A percentile compares a stretch with the other conserved stretches of the same genome.
phyloP scores from a whole-genome alignment of 2,888 invertebrate genomes.

The Nemapogon koenigi region DNA sequence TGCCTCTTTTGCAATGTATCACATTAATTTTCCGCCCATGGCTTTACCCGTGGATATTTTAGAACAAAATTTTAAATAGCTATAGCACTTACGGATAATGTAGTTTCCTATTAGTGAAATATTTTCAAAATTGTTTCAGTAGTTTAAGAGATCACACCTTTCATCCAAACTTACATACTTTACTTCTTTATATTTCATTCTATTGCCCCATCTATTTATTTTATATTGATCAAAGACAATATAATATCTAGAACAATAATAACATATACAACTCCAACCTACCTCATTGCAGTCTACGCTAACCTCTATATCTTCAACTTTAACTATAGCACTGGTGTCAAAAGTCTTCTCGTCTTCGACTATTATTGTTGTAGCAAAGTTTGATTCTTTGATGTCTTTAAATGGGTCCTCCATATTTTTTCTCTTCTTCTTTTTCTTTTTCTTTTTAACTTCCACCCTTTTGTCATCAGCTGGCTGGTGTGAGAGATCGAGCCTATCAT shows the following conservation, averaged over 20 bases:
- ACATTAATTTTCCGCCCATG: too few relatives aligned
- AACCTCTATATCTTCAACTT: conserved; percentile 53
- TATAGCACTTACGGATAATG: not conserved
- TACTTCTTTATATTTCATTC: not conserved
- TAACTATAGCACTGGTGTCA: conserved; percentile 48
- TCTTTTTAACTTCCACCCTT: conserved; percentile 46
- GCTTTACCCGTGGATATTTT: too few relatives aligned
- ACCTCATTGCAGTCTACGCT: conserved; percentile 54
- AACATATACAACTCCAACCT: conserved; percentile 18
- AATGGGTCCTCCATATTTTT: conserved; percentile 44
- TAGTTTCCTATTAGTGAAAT: not conserved
- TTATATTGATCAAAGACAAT: too few relatives aligned
- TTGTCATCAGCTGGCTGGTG: too few relatives aligned
- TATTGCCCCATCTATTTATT: too few relatives aligned
- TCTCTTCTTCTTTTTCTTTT: conserved; percentile 45
- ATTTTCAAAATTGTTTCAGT: too few relatives aligned
- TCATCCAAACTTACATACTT: too few relatives aligned
- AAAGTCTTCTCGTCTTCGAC: conserved; percentile 18
- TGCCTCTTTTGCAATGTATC: too few relatives aligned
- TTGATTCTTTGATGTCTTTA: conserved; percentile 33
- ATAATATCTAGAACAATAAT: too few relatives aligned
- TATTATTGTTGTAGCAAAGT: not conserved
- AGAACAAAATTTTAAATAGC: too few relatives aligned
- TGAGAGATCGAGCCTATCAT: too few relatives aligned
- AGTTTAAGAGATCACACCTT: too few relatives aligned